A percentile compares a stretch with the other conserved stretches of the same genome.
phyloP scores from a whole-genome alignment of 2,113 vertebrate genomes.

The Meles meles region DNA sequence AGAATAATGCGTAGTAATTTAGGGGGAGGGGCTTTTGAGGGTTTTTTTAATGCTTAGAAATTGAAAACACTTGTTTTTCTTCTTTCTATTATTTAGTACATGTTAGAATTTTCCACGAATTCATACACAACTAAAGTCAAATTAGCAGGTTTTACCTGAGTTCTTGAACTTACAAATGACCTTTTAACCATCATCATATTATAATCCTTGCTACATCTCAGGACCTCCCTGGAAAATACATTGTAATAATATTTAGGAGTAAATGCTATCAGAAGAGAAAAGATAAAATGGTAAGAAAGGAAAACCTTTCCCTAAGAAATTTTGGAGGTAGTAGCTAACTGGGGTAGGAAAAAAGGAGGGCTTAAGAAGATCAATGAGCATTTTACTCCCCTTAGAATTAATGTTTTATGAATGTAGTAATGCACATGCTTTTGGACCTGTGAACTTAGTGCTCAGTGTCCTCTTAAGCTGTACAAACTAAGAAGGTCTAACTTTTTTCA shows the following conservation, averaged over 20 bases:
- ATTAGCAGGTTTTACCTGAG: neutral
- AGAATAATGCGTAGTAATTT: neutral
- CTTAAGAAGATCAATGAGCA: neutral
- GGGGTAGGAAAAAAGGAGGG: neutral
- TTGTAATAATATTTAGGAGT: neutral
- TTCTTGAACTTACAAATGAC: neutral
- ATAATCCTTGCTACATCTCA: neutral
- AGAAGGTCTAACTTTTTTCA: neutral
- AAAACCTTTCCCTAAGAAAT: neutral
- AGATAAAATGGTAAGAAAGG: neutral
- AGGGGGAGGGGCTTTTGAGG: neutral
- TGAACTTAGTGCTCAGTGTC: neutral
- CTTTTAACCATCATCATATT: neutral
- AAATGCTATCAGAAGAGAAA: neutral
- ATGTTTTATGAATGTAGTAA: neutral
- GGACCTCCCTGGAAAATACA: neutral
- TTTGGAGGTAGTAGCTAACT: neutral
- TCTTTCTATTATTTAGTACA: neutral
- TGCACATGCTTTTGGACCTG: neutral
- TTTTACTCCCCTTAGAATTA: neutral
- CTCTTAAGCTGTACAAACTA: neutral
- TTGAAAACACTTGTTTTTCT: slow-evolving; percentile 11
- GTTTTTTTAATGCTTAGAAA: neutral
- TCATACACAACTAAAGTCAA: neutral
- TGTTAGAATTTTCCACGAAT: slow-evolving; percentile 9